Base-by-base conservation (phyloP, 1,140 invertebrate species). In the Drosophila leontia region DNA sequence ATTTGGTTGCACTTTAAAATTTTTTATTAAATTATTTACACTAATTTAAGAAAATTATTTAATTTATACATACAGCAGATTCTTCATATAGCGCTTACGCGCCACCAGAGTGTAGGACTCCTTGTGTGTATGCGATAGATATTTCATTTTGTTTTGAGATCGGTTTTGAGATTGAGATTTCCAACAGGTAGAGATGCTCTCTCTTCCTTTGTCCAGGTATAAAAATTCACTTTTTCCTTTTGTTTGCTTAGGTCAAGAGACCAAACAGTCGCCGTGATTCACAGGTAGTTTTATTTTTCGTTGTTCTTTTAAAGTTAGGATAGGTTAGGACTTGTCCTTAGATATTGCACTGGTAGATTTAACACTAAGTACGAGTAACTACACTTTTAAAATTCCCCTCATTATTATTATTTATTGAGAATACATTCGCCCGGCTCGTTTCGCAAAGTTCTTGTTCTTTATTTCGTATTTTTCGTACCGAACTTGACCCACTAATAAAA, bases 61-160 rank as follows among this genome's bases (percentile, higher is more conserved):
- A 9, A 32, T 44, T 23, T 19, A 75, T 92, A 93, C 92, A 47
- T 93, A 93, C 93, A 94, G 78, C 78, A 93, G 81, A 91, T 94
- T 94, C 76, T 94, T 94, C 93, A 94, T 94, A 59, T 94, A 93
- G 39, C 94, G 83, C 78, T 94, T 94, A 53, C 94, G 93, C 19
- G 93, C 93, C 48, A 94, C 93, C 72, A 94, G 71, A 45, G 93
- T 93, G 80, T 94, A 94, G 56, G 94, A 94, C 91, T 94, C 94
- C 78, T 93, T 93, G 63, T 94, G 93, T 82, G 82, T 87, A 62
- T 91, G 74, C 55, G 92, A 92, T 69, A 94, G 87, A 78, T 94
- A 94, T 88, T 94, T 94, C 93, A 94, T 94, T 82, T 92, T 94
- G 78, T 84, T 37, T 37, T 69, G 59, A 81, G 63, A 55, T 70